Evolutionary conservation across 2,888 invertebrate genomes (phyloP).

Genomic region (Nephrocerus scutellatus): DNA sequence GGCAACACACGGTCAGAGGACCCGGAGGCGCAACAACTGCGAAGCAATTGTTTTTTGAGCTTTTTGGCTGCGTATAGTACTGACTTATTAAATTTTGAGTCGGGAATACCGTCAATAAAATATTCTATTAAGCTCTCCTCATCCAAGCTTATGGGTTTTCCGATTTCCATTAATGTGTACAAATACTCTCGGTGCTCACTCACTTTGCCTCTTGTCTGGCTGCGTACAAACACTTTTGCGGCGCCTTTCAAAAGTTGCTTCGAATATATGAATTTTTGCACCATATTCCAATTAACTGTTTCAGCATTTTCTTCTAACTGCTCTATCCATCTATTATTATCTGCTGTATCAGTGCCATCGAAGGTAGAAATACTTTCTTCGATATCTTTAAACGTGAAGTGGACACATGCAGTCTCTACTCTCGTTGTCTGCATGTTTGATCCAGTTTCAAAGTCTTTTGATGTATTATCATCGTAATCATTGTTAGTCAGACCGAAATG

Average conservation of each 20-base stretch:
- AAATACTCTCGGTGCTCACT: slow-evolving; percentile 3
- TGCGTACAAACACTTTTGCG: slow-evolving; percentile 1
- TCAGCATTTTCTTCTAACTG: slow-evolving; percentile 3
- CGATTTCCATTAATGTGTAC: slow-evolving; percentile 7
- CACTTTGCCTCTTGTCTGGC: not conserved
- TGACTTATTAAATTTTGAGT: slow-evolving; percentile 1
- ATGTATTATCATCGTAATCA: too few relatives aligned
- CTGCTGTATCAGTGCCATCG: not conserved
- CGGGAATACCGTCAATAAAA: slow-evolving; percentile 6
- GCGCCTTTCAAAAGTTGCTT: slow-evolving; percentile 8
- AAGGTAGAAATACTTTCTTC: not conserved
- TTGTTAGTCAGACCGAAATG: too few relatives aligned
- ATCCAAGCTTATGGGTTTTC: slow-evolving; percentile 3
- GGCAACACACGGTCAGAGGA: too few relatives aligned
- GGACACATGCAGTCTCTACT: too few relatives aligned
- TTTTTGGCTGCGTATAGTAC: slow-evolving; percentile 2
- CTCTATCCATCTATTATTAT: slow-evolving; percentile 2
- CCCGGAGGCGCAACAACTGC: too few relatives aligned
- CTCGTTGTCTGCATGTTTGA: too few relatives aligned
- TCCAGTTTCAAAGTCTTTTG: too few relatives aligned
- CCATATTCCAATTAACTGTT: slow-evolving; percentile 5
- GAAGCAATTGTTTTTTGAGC: not conserved
- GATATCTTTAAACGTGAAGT: slow-evolving; percentile 2
- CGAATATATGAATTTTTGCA: slow-evolving; percentile 8
- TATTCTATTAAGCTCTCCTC: slow-evolving; percentile 5